phyloP scores from a whole-genome alignment of 2,888 invertebrate species.

The Macaria liturata region DNA sequence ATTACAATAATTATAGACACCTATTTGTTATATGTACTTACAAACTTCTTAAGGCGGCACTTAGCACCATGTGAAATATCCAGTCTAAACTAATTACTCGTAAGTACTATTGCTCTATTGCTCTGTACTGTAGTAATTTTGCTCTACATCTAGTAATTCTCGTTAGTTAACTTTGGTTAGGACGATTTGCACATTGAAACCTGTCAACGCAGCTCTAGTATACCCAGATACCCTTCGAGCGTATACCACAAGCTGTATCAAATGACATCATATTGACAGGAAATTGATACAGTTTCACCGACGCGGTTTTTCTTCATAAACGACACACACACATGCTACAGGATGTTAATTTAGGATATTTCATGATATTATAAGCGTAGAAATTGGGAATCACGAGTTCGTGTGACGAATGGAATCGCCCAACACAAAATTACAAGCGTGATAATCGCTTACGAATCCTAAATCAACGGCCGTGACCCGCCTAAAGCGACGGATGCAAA shows the following conservation, averaged over 20 bases:
- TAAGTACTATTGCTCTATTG: too few relatives aligned
- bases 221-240: too few relatives aligned
- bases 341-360: not conserved
- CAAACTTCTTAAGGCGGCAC: too few relatives aligned
- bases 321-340: not conserved
- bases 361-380: slow-evolving; percentile 19
- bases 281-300: slow-evolving; percentile 7
- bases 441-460: slow-evolving; percentile 41
- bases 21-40: too few relatives aligned
- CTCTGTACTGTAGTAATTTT: too few relatives aligned
- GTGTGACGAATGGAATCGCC: slow-evolving; percentile 40
- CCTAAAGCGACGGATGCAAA: slow-evolving; percentile 56
- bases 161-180: not conserved
- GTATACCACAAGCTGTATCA: slow-evolving; percentile 5
- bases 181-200: slow-evolving; percentile 2
- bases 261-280: slow-evolving; percentile 8
- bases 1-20: too few relatives aligned
- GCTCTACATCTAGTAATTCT: too few relatives aligned
- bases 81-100: too few relatives aligned
- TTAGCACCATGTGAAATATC: too few relatives aligned
- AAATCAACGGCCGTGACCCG: slow-evolving; percentile 64
- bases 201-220: slow-evolving; percentile 2
- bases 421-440: slow-evolving; percentile 38
- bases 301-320: slow-evolving; percentile 2
- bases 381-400: slow-evolving; percentile 34